Evolutionary conservation across 2,888 invertebrate species (phyloP), one percentile per base, ranked within the genome.

Genomic region (Acanthacorydalis orientalis): DNA sequence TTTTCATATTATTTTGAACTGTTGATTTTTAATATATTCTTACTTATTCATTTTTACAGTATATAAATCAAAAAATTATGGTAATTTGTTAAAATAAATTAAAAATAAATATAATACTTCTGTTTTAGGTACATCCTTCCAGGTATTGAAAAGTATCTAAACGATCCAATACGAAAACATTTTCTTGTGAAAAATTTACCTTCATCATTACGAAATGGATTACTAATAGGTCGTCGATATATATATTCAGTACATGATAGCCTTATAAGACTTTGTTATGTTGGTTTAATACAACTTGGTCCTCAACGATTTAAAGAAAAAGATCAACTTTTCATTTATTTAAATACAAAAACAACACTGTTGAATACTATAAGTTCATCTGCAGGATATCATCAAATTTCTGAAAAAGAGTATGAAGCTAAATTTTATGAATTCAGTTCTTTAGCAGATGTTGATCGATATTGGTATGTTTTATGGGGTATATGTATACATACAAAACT

Each of bases 211-310:
- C 62, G 73, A 32, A 68, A 70, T 47, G 60, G 68, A 11, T 57
- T 80, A 1, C 58, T 77, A n/a, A 61, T 63, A 40, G 68, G 67
- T 31, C 64, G 79, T 12, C 75, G 73, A 54, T 80, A 78, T 56
- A 68, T 80, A 44, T 72, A 69, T 55, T 62, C 67, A 16, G 67
- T 80, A 48, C 67, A 74, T 53, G 74, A 75, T 37, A 67, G 70
- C 2, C 59, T 80, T 23, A 65, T 67, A 2, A 63, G 71, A n/a
- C 64, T 86, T 1, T 75, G 76, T 52, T 76, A 75, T 51, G 71
- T 82, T 54, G 83, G 86, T 0, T 60, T 87, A 10, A 53, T 82
- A 9, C 80, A 85, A 55, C 75, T 81, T 55, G 79, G 80, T 0
- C 74, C 78, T 0, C 73, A 77, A 50, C 64, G 69, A 43, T 63